Evolutionary conservation across 37 sponge, comb jelly and placozoan species (phyloP).

Genomic region (Agelas oroides): DNA sequence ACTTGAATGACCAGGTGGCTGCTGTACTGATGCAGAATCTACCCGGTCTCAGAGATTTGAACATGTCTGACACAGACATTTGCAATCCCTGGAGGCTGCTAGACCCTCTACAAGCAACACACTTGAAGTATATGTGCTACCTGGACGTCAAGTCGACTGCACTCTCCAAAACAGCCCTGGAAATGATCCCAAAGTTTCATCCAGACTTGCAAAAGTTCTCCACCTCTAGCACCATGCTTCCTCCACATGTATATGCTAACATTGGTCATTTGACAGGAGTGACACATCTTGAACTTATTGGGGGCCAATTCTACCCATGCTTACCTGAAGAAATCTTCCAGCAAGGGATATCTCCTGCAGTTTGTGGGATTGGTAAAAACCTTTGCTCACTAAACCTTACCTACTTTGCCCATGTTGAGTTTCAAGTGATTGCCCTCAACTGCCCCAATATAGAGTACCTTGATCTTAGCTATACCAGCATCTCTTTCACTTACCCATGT

Average conservation of each 20-base stretch:
- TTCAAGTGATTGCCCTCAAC: conserved; percentile 10
- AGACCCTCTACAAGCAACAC: conserved; percentile 1
- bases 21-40: conserved; percentile 27
- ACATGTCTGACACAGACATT: conserved; percentile 22
- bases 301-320: conserved; percentile 35
- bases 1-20: conserved; percentile 25
- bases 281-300: conserved; percentile 32
- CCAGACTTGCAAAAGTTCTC: conserved; percentile 30
- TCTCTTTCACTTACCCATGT: conserved; percentile 8
- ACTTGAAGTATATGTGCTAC: background rate
- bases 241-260: conserved; percentile 13
- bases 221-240: conserved; percentile 29
- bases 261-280: conserved; percentile 23
- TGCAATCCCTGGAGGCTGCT: conserved; percentile 46
- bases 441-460: conserved; percentile 21
- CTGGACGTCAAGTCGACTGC: conserved; percentile 35
- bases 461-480: conserved; percentile 8
- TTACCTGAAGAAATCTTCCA: conserved; percentile 18
- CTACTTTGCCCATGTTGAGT: conserved; percentile 35
- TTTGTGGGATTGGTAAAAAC: conserved; percentile 17
- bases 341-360: conserved; percentile 13
- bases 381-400: conserved; percentile 19
- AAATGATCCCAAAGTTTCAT: conserved; percentile 34
- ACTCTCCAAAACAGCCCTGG: conserved; percentile 37
- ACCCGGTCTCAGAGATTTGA: conserved; percentile 5